These are phyloP conservation scores for Distichodus sexfasciatus DNA, from an alignment of 2,797 vertebrate genomes.

Conservation along the genomic window DNA sequence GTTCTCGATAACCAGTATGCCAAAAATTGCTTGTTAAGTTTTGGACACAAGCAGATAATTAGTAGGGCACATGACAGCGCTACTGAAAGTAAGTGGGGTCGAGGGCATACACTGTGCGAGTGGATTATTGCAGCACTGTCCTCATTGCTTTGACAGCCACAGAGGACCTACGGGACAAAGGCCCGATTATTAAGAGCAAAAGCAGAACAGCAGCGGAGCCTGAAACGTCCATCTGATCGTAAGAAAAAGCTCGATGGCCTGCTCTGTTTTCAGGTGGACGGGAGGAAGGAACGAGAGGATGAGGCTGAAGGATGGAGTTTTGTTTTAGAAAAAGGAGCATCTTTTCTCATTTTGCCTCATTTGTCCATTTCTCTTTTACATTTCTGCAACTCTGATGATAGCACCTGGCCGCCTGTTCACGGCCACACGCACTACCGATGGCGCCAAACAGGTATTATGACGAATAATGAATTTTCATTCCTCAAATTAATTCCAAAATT, in stretches of 20 bases:
- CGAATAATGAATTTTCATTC: no score
- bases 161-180: constrained; percentile 43
- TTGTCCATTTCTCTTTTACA: no score
- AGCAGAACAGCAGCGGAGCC: constrained; percentile 9
- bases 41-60: background rate
- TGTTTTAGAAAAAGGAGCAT: no score
- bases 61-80: background rate
- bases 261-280: background rate
- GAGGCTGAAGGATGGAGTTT: no score
- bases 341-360: no score
- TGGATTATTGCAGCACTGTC: constrained; percentile 10
- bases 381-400: no score
- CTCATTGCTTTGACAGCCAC: constrained; percentile 34
- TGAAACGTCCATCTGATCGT: constrained; percentile 32
- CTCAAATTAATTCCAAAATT: no score
- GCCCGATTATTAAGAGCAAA: constrained; percentile 38
- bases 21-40: background rate
- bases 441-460: no score
- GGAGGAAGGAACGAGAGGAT: no score
- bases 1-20: background rate
- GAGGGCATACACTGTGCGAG: constrained; percentile 6
- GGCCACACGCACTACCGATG: no score
- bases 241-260: constrained; percentile 17
- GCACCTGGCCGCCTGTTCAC: no score
- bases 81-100: background rate